phyloP scores from a whole-genome alignment of 2,888 invertebrate genomes.

The Notocelia uddmanniana region DNA sequence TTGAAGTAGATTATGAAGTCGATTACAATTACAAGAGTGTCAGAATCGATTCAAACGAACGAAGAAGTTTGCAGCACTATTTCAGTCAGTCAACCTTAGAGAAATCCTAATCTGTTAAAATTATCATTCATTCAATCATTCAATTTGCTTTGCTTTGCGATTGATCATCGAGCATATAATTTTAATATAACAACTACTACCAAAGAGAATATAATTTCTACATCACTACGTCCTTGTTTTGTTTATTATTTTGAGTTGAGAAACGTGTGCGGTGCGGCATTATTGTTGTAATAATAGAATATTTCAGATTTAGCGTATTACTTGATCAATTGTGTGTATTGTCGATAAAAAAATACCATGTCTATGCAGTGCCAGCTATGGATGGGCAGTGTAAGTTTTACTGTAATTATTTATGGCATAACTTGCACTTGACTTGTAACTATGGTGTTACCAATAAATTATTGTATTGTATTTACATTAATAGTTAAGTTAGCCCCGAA shows the following conservation, averaged over 20 bases:
- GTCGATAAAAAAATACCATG: slow-evolving; percentile 50
- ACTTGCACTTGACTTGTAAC: too few relatives aligned
- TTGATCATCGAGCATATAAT: too few relatives aligned
- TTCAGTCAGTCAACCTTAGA: slow-evolving; percentile 15
- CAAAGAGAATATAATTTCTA: too few relatives aligned
- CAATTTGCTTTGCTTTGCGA: neutral
- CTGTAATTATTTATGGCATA: too few relatives aligned
- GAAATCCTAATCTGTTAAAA: too few relatives aligned
- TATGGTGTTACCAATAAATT: too few relatives aligned
- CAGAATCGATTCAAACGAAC: neutral
- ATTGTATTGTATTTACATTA: too few relatives aligned
- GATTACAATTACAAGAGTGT: neutral
- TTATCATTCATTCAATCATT: neutral
- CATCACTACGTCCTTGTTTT: too few relatives aligned
- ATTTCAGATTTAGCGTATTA: neutral
- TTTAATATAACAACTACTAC: too few relatives aligned
- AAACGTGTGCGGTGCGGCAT: neutral
- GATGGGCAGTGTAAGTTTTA: slow-evolving; percentile 95
- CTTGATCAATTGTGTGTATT: neutral
- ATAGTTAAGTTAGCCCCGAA: too few relatives aligned
- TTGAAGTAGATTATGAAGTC: neutral
- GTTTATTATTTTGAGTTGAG: neutral
- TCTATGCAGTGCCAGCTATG: slow-evolving; percentile 92
- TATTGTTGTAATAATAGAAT: neutral
- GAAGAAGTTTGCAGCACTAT: neutral